Percentiles rank a stretch among this genome's conserved stretches.
phyloP scores from a whole-genome alignment of 2,797 vertebrate genomes.

The Corythornis leucogaster region DNA sequence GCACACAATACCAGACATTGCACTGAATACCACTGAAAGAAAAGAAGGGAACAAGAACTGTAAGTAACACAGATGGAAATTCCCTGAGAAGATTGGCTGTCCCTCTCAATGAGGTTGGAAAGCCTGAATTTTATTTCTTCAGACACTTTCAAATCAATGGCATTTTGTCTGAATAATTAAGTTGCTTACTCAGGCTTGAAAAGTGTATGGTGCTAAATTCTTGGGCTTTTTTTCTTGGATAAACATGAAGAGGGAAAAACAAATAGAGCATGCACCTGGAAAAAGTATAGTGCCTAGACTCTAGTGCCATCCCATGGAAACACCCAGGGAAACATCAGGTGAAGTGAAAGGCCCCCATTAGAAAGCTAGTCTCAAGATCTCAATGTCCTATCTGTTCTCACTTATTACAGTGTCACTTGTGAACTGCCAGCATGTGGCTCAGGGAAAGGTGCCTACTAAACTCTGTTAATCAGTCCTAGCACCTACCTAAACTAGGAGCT shows the following conservation, averaged over 20 bases:
- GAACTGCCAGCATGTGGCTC: background rate
- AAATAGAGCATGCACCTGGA: background rate
- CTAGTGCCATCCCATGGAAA: background rate
- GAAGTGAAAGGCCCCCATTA: background rate
- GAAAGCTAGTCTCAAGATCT: background rate
- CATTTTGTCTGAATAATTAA: conserved; percentile 62
- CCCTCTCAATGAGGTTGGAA: conserved; percentile 7
- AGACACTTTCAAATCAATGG: conserved; percentile 32
- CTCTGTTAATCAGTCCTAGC: background rate
- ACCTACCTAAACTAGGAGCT: background rate
- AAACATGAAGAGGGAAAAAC: background rate
- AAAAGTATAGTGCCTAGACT: background rate
- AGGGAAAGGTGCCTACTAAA: background rate
- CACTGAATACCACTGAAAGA: background rate
- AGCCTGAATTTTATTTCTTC: conserved; percentile 30
- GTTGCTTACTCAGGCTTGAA: conserved; percentile 23
- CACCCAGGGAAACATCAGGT: background rate
- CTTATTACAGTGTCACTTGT: background rate
- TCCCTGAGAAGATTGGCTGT: background rate
- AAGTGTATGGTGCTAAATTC: background rate
- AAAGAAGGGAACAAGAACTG: background rate
- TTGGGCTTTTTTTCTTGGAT: background rate
- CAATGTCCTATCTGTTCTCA: background rate
- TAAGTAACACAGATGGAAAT: conserved; percentile 11
- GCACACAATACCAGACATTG: background rate